Percentiles rank a stretch among this genome's conserved stretches.
Evolutionary conservation across 2,113 vertebrate species (phyloP).

Genomic region (Drymodes brunneopygia): DNA sequence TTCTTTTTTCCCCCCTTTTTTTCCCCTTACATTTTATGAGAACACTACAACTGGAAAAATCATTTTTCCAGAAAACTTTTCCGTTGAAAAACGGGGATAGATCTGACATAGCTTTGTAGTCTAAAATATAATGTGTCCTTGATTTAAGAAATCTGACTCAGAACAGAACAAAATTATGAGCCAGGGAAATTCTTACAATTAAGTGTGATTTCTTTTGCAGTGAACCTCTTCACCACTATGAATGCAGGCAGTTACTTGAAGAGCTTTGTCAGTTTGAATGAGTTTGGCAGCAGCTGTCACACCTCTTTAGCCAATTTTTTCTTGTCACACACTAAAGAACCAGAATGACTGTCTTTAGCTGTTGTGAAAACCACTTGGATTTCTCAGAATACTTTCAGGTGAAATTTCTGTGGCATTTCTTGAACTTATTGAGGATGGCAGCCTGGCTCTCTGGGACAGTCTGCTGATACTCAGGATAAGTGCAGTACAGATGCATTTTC

Average conservation of each 20-base stretch:
- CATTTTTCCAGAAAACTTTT: neutral
- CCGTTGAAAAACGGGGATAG: neutral
- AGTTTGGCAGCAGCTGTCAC: slow-evolving; percentile 2
- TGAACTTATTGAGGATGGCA: neutral
- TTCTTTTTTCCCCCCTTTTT: neutral
- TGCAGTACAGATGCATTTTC: neutral
- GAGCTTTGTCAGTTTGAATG: slow-evolving; percentile 7
- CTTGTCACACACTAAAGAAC: neutral
- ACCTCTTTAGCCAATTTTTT: slow-evolving; percentile 25
- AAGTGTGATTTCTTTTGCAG: neutral
- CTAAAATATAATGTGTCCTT: neutral
- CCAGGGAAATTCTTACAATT: neutral
- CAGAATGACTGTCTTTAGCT: neutral
- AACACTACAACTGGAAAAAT: neutral
- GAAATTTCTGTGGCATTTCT: neutral
- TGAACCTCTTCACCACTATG: neutral
- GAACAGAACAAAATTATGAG: neutral
- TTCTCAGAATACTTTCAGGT: neutral
- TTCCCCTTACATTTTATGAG: neutral
- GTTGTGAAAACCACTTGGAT: neutral
- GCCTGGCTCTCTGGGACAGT: neutral
- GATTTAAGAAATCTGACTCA: neutral
- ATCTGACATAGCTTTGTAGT: neutral
- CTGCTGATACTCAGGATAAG: neutral
- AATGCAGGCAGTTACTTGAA: neutral